Evolutionary conservation across 2,888 invertebrate species (phyloP), one percentile per base, ranked within the genome.

Genomic region (Xestia ashworthii): DNA sequence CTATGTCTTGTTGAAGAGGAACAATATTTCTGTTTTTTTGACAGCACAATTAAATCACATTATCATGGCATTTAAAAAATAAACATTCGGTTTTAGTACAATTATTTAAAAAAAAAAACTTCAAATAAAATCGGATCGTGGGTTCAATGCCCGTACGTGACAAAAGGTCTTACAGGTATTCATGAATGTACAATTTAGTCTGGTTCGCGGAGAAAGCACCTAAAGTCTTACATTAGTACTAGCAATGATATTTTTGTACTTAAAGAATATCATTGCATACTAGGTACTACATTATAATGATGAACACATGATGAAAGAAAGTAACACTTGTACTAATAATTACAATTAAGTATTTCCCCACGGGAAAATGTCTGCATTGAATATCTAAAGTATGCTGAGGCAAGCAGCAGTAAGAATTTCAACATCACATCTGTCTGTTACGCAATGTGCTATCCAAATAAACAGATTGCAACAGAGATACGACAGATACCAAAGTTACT

Each of bases 391-490:
- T 55, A 32, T 41, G 19, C 67, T 41, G 32, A 22, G 9, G 25
- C 53, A 78, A 32, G 46, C 22, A 48, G 74, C 41, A 38, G 25
- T 12, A 25, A 71, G 4, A 11, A 68, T 71, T 71, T 53, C 71
- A 71, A 11, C 48, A 55, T 77, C 6, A 6, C n/a, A 6, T 19
- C 9, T 62, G 32, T 16, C 14, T 32, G 22, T 53, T 53, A 48
- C 16, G 41, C 38, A 55, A 53, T 12, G 38, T 46, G 48, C 11
- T 19, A 19, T 32, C 14, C 16, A 38, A 62, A 48, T n/a, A 48
- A 78, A 78, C 71, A 62, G 38, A 60, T 60, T 77, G 60, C 69
- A 19, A n/a, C 60, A 60, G 60, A 60, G 0, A 50, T 48, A n/a
- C 16, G 4, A 48, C 68, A 58, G 41, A 78, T 14, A 38, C n/a